phyloP scores from a whole-genome alignment of 1,140 invertebrate genomes.

The Hycleus phaleratus region DNA sequence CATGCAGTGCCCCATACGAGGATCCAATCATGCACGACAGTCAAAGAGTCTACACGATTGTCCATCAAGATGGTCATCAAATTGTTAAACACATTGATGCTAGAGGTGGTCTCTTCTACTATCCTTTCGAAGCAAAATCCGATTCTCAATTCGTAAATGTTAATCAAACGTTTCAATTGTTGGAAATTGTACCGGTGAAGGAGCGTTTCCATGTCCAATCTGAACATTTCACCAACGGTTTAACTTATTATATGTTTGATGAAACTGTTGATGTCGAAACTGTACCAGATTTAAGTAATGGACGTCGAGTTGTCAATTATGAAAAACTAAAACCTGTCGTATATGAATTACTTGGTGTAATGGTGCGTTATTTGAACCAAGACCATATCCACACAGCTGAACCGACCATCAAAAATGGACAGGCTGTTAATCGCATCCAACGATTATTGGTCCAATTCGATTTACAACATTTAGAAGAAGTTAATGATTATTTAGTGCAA shows the following conservation, averaged over 20 bases:
- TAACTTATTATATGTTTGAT: slow-evolving; percentile 30
- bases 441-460: slow-evolving; percentile 32
- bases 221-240: slow-evolving; percentile 24
- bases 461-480: slow-evolving; percentile 27
- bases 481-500: slow-evolving; percentile 30
- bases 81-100: slow-evolving; percentile 18
- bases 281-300: slow-evolving; percentile 35
- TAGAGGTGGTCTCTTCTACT: slow-evolving; percentile 34
- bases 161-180: slow-evolving; percentile 40
- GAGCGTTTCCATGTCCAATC: not conserved
- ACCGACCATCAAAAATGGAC: slow-evolving; percentile 36
- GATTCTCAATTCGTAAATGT: slow-evolving; percentile 39
- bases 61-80: slow-evolving; percentile 17
- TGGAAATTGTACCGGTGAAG: slow-evolving; percentile 16
- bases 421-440: slow-evolving; percentile 35
- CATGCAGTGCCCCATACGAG: slow-evolving; percentile 18
- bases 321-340: slow-evolving; percentile 30
- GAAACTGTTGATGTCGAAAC: slow-evolving; percentile 16
- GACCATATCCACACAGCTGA: slow-evolving; percentile 36
- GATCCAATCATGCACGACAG: slow-evolving; percentile 18
- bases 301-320: slow-evolving; percentile 33
- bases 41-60: slow-evolving; percentile 16
- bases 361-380: slow-evolving; percentile 38
- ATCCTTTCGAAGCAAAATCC: slow-evolving; percentile 38
- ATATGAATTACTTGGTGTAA: slow-evolving; percentile 35